phyloP scores from a whole-genome alignment of 2,113 vertebrate species.

The Poeciliopsis turrubarensis region DNA sequence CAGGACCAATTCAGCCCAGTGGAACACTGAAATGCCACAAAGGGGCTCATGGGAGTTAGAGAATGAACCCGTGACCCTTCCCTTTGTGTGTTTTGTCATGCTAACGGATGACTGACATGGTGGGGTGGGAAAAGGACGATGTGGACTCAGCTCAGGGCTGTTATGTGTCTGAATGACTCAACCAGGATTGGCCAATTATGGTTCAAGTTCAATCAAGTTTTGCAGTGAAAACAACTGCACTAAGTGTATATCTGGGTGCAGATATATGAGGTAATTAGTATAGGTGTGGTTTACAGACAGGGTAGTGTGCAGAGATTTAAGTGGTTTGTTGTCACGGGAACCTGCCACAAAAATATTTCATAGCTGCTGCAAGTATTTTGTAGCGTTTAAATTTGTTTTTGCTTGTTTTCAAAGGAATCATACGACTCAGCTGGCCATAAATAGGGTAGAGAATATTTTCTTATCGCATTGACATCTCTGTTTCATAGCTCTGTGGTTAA shows the following conservation, averaged over 20 bases:
- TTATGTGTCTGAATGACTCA: conserved; percentile 49
- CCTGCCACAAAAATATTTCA: conserved; percentile 47
- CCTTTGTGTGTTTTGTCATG: conserved; percentile 55
- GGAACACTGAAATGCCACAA: conserved; percentile 37
- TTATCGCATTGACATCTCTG: conserved; percentile 15
- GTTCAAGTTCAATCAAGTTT: conserved; percentile 33
- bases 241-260: conserved; percentile 41
- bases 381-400: conserved; percentile 18
- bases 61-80: conserved; percentile 54
- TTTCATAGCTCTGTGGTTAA: conserved; percentile 19
- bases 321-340: conserved; percentile 49
- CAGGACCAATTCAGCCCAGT: conserved; percentile 34
- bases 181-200: conserved; percentile 26
- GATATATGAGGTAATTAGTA: conserved; percentile 46
- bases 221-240: conserved; percentile 12
- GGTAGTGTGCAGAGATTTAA: conserved; percentile 55
- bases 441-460: conserved; percentile 19
- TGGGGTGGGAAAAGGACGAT: conserved; percentile 11
- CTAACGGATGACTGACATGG: conserved; percentile 29
- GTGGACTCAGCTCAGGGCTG: conserved; percentile 11
- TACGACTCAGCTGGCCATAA: conserved; percentile 25
- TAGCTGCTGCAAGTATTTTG: conserved; percentile 21
- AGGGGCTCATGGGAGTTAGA: conserved; percentile 48
- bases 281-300: conserved; percentile 58
- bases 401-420: conserved; percentile 28